phyloP scores from a whole-genome alignment of 2,797 vertebrate genomes.

The Cuculus canorus region DNA sequence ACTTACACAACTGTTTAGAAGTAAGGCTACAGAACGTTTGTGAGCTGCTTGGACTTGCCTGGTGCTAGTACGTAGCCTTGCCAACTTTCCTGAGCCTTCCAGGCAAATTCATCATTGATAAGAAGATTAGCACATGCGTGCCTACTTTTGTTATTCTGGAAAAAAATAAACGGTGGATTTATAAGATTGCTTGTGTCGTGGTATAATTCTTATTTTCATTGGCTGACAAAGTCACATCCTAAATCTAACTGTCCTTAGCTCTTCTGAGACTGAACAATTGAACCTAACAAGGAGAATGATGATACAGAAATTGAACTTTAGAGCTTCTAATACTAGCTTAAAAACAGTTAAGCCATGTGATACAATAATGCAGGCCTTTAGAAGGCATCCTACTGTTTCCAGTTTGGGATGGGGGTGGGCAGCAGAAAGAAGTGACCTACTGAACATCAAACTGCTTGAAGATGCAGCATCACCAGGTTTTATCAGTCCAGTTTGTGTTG shows the following conservation, averaged over 20 bases:
- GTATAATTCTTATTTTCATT: not conserved
- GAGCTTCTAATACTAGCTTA: not conserved
- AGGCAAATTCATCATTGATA: not conserved
- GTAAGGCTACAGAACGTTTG: not conserved
- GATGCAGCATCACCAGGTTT: not conserved
- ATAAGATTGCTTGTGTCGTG: not conserved
- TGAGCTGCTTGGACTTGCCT: not conserved
- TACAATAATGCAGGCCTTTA: not conserved
- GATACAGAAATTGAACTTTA: not conserved
- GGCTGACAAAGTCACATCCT: not conserved
- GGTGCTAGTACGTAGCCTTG: not conserved
- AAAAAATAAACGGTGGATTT: not conserved
- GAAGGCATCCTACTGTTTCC: not conserved
- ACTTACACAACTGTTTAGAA: not conserved
- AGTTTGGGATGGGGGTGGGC: rapidly evolving
- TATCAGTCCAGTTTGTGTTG: not conserved
- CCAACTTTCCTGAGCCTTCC: not conserved
- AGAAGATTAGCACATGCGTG: rapidly evolving
- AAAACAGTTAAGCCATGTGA: not conserved
- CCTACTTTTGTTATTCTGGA: not conserved
- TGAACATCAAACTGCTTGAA: not conserved
- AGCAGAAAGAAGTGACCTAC: not conserved
- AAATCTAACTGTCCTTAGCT: not conserved
- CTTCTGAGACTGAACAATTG: not conserved
- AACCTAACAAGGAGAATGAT: not conserved